Evolutionary conservation across 1,140 invertebrate species (phyloP), one percentile per base, ranked within the genome.

Genomic region (Hirudo medicinalis): DNA sequence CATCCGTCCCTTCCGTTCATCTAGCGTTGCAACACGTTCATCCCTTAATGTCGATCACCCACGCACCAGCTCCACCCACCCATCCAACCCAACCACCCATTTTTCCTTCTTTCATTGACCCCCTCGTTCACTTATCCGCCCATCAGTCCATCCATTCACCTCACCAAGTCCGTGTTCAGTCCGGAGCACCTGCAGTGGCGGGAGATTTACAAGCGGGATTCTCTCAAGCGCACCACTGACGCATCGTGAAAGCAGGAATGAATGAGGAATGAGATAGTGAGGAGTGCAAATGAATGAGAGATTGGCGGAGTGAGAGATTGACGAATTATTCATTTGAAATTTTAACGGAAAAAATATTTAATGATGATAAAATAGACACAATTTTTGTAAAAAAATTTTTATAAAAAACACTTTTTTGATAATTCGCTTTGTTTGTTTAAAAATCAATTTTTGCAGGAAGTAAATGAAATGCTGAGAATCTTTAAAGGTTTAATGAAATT

Each of bases 71-170:
- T 4, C 27, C 55, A n/a, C 55, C 20, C n/a, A 22, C 27, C 55
- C 27, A 60, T 15, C 15, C 27, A n/a, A 15, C n/a, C n/a, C n/a
- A n/a, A n/a, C n/a, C n/a, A n/a, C n/a, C 15, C 27, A n/a, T 60
- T 60, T 60, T 60, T 60, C 15, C 55, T 60, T 60, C 55, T 60
- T 60, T 60, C 55, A 22, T 60, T 27, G 20, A n/a, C 27, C 55
- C 27, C 4, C 27, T 60, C 27, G 27, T 60, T 60, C 55, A 60
- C 27, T 60, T 15, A 60, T 63, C 57, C 57, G 29, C 29, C 57
- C 57, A 63, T 63, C 57, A 4, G 29, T 63, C 57, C 57, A 63
- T 11, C 57, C 57, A 63, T 63, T 32, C 57, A 63, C 29, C 20
- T 20, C 3, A 25, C 57, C 57, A 63, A 49, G 43, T 49, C 43